Conservation (phyloP, 1,140 invertebrate genomes). For the Drosophila lini region DNA sequence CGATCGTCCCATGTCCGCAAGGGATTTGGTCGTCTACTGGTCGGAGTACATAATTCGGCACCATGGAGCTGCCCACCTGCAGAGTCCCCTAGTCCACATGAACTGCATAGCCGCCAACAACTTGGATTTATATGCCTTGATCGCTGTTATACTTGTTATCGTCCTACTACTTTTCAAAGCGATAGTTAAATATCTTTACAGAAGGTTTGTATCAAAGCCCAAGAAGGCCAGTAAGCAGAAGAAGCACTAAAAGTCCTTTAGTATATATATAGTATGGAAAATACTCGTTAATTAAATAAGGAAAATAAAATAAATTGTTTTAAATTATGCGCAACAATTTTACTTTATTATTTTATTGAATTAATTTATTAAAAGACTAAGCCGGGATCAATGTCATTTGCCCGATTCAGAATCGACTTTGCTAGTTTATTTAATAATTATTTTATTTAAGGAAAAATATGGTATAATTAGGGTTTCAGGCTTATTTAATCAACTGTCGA, state of each 20-base stretch:
- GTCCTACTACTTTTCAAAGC: neutral
- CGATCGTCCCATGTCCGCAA: too few relatives aligned
- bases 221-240: neutral
- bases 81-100: constrained; percentile 69
- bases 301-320: neutral
- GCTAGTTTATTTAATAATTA: too few relatives aligned
- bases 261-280: neutral
- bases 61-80: constrained; percentile 76
- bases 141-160: neutral
- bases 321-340: neutral
- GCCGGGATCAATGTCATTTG: too few relatives aligned
- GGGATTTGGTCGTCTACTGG: too few relatives aligned
- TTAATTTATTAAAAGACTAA: too few relatives aligned
- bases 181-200: neutral
- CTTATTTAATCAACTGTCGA: too few relatives aligned
- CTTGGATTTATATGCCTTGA: constrained; percentile 58
- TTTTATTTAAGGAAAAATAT: too few relatives aligned
- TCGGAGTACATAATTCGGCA: constrained; percentile 29
- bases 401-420: too few relatives aligned
- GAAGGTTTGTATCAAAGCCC: neutral
- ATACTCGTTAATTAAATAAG: neutral
- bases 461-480: too few relatives aligned
- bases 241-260: neutral
- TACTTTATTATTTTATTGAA: too few relatives aligned
- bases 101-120: constrained; percentile 68